phyloP scores from a whole-genome alignment of 2,797 vertebrate species.

The Danio jaintianensis region DNA sequence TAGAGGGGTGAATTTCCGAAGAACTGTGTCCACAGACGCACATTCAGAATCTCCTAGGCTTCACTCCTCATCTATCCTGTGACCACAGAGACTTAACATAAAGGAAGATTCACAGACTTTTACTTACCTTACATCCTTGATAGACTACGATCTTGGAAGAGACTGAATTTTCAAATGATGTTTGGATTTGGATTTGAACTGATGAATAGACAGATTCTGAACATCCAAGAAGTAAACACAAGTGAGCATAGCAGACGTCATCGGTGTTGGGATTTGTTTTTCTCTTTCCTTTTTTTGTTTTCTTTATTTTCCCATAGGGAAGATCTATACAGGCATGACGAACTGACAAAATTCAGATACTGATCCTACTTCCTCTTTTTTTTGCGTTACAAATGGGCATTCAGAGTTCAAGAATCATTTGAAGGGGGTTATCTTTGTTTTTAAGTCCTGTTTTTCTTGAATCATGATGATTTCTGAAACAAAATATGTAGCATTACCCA shows the following conservation, averaged over 20 bases:
- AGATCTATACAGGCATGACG: slow-evolving; percentile 72
- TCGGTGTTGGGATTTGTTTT: slow-evolving; percentile 67
- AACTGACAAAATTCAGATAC: slow-evolving; percentile 49
- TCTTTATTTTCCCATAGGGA: slow-evolving; percentile 65
- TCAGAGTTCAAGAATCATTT: slow-evolving; percentile 74
- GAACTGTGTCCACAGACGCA: slow-evolving; percentile 37
- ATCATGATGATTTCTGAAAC: slow-evolving; percentile 74
- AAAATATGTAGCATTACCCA: slow-evolving; percentile 92
- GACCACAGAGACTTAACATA: slow-evolving; percentile 56
- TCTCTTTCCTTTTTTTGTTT: slow-evolving; percentile 60
- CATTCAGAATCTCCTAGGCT: slow-evolving; percentile 37
- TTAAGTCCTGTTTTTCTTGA: slow-evolving; percentile 76
- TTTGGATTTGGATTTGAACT: slow-evolving; percentile 68
- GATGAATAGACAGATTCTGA: slow-evolving; percentile 58
- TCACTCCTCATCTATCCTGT: slow-evolving; percentile 47
- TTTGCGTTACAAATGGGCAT: slow-evolving; percentile 72
- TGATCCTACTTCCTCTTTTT: slow-evolving; percentile 27
- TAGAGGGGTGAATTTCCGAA: slow-evolving; percentile 52
- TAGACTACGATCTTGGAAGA: slow-evolving; percentile 63
- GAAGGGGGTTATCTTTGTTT: slow-evolving; percentile 72
- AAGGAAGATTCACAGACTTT: slow-evolving; percentile 61
- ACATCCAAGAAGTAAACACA: slow-evolving; percentile 58
- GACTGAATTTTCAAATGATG: slow-evolving; percentile 65
- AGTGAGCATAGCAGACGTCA: slow-evolving; percentile 75
- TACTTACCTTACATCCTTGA: slow-evolving; percentile 66